Percentiles rank a stretch among this genome's conserved stretches.
Conservation (phyloP, 2,888 invertebrate species). For the Syrista parreyssii region DNA sequence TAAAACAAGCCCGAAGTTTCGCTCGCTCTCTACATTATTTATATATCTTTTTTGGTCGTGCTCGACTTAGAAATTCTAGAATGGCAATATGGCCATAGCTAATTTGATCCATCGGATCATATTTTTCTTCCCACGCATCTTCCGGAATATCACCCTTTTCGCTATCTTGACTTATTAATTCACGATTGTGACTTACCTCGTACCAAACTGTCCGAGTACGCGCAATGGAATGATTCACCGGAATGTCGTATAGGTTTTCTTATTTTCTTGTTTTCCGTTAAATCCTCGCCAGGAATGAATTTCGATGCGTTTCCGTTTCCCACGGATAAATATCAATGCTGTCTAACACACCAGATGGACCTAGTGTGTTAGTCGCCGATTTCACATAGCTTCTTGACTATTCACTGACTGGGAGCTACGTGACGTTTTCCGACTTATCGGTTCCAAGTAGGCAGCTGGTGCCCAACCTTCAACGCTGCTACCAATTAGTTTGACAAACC, state of each 20-base stretch:
- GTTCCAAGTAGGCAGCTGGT: slow-evolving; percentile 91
- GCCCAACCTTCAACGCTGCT: slow-evolving; percentile 90
- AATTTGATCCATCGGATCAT: neutral
- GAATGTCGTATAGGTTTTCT: neutral
- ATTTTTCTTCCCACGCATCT: neutral
- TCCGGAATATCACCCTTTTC: neutral
- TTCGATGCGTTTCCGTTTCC: neutral
- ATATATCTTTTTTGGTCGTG: slow-evolving; percentile 8
- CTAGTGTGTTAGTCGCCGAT: slow-evolving; percentile 64
- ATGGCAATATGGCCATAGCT: slow-evolving; percentile 21
- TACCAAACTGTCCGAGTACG: neutral
- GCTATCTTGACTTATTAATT: neutral
- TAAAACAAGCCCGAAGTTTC: neutral
- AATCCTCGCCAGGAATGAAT: neutral
- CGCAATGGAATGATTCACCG: neutral
- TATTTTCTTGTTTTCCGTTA: neutral
- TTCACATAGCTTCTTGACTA: slow-evolving; percentile 65
- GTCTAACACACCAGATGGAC: slow-evolving; percentile 52
- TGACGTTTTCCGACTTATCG: slow-evolving; percentile 78
- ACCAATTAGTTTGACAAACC: slow-evolving; percentile 89
- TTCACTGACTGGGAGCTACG: slow-evolving; percentile 73
- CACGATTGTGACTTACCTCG: neutral
- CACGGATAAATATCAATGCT: neutral
- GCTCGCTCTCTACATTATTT: neutral
- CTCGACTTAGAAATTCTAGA: slow-evolving; percentile 16